A percentile compares a stretch with the other conserved stretches of the same genome.
phyloP scores from a whole-genome alignment of 2,113 vertebrate species.

The Uria aalge region DNA sequence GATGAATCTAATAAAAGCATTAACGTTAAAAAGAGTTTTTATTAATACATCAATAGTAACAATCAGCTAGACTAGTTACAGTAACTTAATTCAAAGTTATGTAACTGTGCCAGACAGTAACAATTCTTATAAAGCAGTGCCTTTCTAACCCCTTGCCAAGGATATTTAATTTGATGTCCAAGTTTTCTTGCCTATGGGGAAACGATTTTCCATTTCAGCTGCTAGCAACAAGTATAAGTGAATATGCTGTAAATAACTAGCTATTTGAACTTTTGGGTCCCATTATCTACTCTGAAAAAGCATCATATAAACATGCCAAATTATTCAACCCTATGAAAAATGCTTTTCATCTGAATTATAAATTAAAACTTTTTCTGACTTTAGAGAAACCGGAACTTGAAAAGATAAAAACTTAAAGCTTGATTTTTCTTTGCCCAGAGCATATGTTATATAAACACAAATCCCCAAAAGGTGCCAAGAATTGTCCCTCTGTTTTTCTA shows the following conservation, averaged over 20 bases:
- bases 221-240: neutral
- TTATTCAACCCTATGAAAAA: conserved; percentile 49
- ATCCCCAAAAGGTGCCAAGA: conserved; percentile 62
- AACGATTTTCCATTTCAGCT: conserved; percentile 16
- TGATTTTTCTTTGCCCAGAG: conserved; percentile 59
- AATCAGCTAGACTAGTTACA: neutral
- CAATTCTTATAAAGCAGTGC: neutral
- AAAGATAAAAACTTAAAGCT: conserved; percentile 60
- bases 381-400: conserved; percentile 57
- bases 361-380: conserved; percentile 46
- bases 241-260: conserved; percentile 7
- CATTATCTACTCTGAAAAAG: conserved; percentile 38
- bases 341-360: conserved; percentile 54
- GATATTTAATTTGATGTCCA: neutral
- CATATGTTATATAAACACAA: conserved; percentile 67
- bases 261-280: conserved; percentile 36
- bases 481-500: conserved; percentile 65
- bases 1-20: neutral
- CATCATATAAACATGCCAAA: conserved; percentile 45
- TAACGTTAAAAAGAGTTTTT: neutral
- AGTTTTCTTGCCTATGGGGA: neutral
- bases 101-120: neutral
- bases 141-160: neutral
- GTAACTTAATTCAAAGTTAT: neutral
- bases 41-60: neutral